Conservation (phyloP, 2,888 invertebrate species). For the Atherix ibis region DNA sequence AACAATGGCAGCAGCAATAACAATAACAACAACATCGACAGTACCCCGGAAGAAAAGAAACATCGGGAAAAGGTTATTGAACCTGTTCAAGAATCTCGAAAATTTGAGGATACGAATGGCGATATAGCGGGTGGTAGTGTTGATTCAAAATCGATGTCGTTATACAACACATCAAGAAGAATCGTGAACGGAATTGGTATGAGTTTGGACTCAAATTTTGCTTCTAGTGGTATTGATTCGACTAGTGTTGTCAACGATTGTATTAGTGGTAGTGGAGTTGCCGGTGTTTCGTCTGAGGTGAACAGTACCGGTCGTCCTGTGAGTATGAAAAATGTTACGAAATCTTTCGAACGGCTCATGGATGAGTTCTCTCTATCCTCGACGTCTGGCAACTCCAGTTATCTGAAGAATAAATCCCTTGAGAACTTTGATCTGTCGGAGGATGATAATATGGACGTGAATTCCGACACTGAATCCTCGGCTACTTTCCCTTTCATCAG, state of each 20-base stretch:
- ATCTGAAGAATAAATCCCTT: slow-evolving; percentile 29
- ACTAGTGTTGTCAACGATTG: too few relatives aligned
- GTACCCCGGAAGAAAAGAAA: background rate
- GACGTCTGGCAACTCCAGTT: slow-evolving; percentile 26
- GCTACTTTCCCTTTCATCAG: background rate
- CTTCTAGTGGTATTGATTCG: too few relatives aligned
- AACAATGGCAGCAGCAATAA: background rate
- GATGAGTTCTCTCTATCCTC: slow-evolving; percentile 30
- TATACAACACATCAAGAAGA: too few relatives aligned
- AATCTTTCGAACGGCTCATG: slow-evolving; percentile 33
- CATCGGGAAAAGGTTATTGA: background rate
- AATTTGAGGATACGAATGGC: background rate
- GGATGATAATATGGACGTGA: slow-evolving; percentile 29
- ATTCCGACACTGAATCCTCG: slow-evolving; percentile 29
- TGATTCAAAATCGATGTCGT: background rate
- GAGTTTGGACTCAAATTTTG: background rate
- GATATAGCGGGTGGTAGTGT: background rate
- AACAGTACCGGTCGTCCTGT: background rate
- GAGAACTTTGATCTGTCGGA: slow-evolving; percentile 32
- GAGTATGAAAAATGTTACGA: slow-evolving; percentile 37
- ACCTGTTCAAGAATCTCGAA: background rate
- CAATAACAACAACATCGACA: background rate
- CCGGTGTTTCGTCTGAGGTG: too few relatives aligned
- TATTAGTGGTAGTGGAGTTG: background rate
- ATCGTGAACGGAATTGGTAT: background rate